Evolutionary conservation across 2,797 vertebrate species (phyloP).

Genomic region (Oryzias sinensis): DNA sequence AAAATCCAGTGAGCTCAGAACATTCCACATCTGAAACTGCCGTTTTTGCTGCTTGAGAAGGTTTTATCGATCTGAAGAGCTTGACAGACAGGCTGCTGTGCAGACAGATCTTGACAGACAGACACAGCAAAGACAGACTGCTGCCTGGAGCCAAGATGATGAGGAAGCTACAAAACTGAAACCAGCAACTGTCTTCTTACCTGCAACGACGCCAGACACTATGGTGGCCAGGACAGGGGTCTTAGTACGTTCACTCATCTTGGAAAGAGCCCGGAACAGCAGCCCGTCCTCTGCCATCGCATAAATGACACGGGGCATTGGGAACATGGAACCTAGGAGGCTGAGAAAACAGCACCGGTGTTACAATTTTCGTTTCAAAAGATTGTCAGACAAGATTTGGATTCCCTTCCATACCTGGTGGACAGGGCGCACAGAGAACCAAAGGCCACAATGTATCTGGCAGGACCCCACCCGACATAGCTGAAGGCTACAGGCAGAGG

Average conservation of each 20-base stretch:
- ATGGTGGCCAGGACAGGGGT: conserved; percentile 90
- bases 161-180: neutral
- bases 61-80: conserved; percentile 1
- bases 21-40: neutral
- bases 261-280: conserved; percentile 85
- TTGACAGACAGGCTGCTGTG: conserved; percentile 7
- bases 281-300: conserved; percentile 96
- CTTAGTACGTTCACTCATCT: conserved; percentile 82
- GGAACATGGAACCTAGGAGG: conserved; percentile 96
- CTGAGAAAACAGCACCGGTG: conserved; percentile 59
- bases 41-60: neutral
- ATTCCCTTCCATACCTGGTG: conserved; percentile 81
- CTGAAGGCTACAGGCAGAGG: conserved; percentile 91
- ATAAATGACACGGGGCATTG: conserved; percentile 96
- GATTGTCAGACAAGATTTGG: neutral
- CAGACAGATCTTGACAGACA: neutral
- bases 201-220: conserved; percentile 85
- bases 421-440: conserved; percentile 96
- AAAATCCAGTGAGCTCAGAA: neutral
- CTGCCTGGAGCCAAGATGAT: neutral
- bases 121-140: conserved; percentile 4
- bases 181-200: conserved; percentile 55
- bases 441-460: conserved; percentile 88
- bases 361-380: neutral
- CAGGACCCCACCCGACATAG: conserved; percentile 85